Evolutionary conservation across 2,888 invertebrate genomes (phyloP), one percentile per base, ranked within the genome.

Genomic region (Polyommatus iphigenia): DNA sequence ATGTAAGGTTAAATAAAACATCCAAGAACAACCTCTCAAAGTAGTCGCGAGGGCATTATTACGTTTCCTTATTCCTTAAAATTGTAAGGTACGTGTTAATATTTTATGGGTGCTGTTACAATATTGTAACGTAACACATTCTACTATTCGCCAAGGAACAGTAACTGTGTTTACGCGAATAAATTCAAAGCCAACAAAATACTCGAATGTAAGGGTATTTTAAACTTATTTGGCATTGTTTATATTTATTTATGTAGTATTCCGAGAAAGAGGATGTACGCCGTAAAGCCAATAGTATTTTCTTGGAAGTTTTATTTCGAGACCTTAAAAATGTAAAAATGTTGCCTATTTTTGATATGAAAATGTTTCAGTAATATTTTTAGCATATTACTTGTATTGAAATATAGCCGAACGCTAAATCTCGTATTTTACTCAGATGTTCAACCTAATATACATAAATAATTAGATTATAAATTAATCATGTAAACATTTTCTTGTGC

Each of bases 181-280:
- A 78, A 36, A 78, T 78, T 73, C 72, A 41, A 36, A 73, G 41
- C 24, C 24, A 77, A 77, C 77, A 72, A 72, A 62, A 73, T 32
- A 72, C 57, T 77, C 57, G 77, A 59, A 24, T 41, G 59, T 32
- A 29, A 57, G 77, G 54, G 71, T 59, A 18, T 36, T 36, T 78
- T 59, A 78, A 78, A 78, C 73, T 78, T 78, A 78, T 78, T 78
- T 62, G 78, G 78, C 73, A 73, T 62, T 73, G 73, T 78, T 78
- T 78, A 72, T 78, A 73, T 78, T 73, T 78, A 78, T 78, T 29
- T 29, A 29, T 29, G 29, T 72, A 59, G 72, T 77, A 73, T 78
- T 78, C 24, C 59, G 24, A 20, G 59, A 62, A 29, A 72, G 57
- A 67, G 71, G 78, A 57, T 73, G 46, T 29, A 5, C 36, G 62